Evolutionary conservation across 2,888 invertebrate species (phyloP), one percentile per base, ranked within the genome.

Genomic region (Octodonta nipae): DNA sequence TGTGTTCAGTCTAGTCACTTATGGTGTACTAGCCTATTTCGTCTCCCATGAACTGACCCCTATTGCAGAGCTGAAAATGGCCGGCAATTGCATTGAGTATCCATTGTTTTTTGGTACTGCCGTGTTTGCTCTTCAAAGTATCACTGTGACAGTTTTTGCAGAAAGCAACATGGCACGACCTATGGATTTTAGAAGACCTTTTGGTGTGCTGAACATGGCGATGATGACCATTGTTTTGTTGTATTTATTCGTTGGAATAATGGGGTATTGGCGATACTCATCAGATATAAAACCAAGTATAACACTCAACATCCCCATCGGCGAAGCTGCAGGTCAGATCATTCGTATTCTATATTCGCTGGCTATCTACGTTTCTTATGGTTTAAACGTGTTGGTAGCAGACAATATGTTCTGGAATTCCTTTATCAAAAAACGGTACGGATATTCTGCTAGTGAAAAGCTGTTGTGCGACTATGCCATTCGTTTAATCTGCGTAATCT

Each of bases 41-140:
- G n/a, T 11, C 3, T 22, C 22, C 10, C n/a, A 11, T 3, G 10
- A 4, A 2, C 22, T 22, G 2, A n/a, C 22, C 3, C 22, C 22
- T 2, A 10, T 22, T 4, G 11, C 3, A 3, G 22, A 22, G 2
- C 2, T n/a, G 22, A n/a, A n/a, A 2, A 11, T 11, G 4, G n/a
- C 11, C 4, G 22, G 22, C 10, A 11, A 22, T 11, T 22, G 22
- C 10, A 11, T 2, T 3, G 11, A 22, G 11, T 22, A 10, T 11
- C 22, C 22, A 4, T 22, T 22, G 4, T 22, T 22, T 22, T 22
- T 22, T 11, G 22, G 22, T n/a, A 22, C 22, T 22, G 22, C 22
- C 11, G 10, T 22, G 10, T 22, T 22, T 11, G n/a, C 22, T 4
- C n/a, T 22, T 11, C n/a, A n/a, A 4, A 11, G 22, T 10, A 22